Evolutionary conservation across 2,797 vertebrate genomes (phyloP), one percentile per base, ranked within the genome.

Genomic region (Petrocephalus schoutedeni): DNA sequence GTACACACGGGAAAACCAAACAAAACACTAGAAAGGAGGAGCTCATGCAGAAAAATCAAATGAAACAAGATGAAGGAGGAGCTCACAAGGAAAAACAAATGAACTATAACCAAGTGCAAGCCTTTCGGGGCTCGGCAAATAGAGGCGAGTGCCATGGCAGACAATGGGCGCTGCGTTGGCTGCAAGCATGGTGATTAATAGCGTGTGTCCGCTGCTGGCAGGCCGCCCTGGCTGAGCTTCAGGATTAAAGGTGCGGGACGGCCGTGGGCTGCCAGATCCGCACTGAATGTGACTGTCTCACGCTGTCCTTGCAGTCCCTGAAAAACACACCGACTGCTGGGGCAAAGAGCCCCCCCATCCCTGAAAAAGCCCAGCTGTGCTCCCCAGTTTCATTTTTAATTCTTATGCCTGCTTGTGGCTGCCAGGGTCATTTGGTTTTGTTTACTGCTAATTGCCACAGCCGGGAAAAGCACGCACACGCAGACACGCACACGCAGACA

Each of bases 181-280:
- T 94, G 93, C 94, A 93, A 93, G 94, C 94, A 94, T 93, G 90
- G 92, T 93, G 94, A 95, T 94, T 95, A 95, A 95, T 94, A 94
- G 93, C 93, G 67, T 74, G 93, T 95, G 95, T 95, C 93, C 95
- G 93, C 92, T 91, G 90, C 92, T 96, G 95, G 94, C 94, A 93
- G 89, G 91, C 51, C 2, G 51, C 51, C 80, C 45, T 83, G 80
- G 80, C 21, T 10, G 2, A 0, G 89, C 91, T 93, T 93, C 95
- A 93, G 91, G 92, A 92, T 93, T 92, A 92, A 88, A 91, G 90
- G 89, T 91, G 77, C 89, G 90, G 92, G 91, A 90, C 91, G 90
- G 92, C 89, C 89, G 86, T 6, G 21, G 23, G 51, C 82, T 45
- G 86, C 85, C 58, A 85, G 59, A 41, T 41, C 71, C 28, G 28